A percentile compares a stretch with the other conserved stretches of the same genome.
Evolutionary conservation across 2,113 vertebrate species (phyloP).

Genomic region (Mormyrus lacerda): DNA sequence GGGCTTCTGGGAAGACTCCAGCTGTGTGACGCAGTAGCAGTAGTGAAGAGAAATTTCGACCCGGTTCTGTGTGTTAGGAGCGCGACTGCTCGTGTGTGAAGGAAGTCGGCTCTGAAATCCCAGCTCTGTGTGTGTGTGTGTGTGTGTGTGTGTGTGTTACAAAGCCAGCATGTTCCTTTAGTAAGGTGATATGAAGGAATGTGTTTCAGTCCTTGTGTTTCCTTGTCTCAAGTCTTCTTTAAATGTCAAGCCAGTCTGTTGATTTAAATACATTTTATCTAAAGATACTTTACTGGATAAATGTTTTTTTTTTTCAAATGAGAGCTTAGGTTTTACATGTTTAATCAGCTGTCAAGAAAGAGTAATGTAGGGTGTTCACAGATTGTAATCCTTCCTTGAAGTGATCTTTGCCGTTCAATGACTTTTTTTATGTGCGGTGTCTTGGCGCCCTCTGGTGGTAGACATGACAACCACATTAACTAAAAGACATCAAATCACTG

Average conservation of each 20-base stretch:
- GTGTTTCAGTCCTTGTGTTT: not conserved
- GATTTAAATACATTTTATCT: not conserved
- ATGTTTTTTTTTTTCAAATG: not conserved
- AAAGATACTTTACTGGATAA: not conserved
- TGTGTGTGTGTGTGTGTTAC: not conserved
- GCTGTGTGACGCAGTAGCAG: not conserved
- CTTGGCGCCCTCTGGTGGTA: constrained; percentile 49
- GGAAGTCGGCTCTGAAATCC: not conserved
- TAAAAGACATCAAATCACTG: not conserved
- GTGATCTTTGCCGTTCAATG: not conserved
- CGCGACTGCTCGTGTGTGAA: not conserved
- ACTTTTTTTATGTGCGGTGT: constrained; percentile 9
- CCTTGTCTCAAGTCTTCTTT: not conserved
- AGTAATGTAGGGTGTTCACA: not conserved
- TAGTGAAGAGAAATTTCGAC: not conserved
- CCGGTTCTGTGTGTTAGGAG: not conserved
- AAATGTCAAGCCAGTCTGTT: not conserved
- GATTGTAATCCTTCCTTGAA: not conserved
- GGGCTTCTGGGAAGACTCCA: not conserved
- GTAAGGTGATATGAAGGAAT: not conserved
- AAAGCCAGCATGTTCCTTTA: not conserved
- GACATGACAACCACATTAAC: not conserved
- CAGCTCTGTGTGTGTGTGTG: not conserved
- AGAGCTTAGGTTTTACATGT: not conserved
- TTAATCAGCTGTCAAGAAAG: not conserved